phyloP scores from a whole-genome alignment of 2,888 invertebrate genomes.

The Oeneis ivallda region DNA sequence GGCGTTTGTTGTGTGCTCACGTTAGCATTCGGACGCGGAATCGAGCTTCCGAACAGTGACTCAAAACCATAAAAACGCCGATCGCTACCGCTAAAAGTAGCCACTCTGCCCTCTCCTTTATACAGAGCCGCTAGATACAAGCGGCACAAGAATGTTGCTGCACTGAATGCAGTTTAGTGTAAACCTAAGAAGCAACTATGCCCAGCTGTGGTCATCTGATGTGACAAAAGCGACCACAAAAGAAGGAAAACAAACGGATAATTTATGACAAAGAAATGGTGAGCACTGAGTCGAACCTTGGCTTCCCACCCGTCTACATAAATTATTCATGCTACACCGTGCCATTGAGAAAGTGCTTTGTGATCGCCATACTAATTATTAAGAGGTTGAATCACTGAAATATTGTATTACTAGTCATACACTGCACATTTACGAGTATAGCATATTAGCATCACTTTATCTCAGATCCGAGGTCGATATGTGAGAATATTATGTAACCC shows the following conservation, averaged over 20 bases:
- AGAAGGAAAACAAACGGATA: constrained; percentile 55
- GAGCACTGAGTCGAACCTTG: constrained; percentile 50
- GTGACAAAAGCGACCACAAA: constrained; percentile 16
- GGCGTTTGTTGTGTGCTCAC: no score
- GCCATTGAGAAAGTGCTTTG: constrained; percentile 80
- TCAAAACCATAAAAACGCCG: no score
- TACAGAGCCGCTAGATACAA: neutral
- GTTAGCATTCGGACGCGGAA: no score
- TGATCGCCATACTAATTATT: constrained; percentile 75
- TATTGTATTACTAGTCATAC: constrained; percentile 51
- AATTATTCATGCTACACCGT: constrained; percentile 77
- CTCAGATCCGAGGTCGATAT: constrained; percentile 20
- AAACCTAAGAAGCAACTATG: neutral
- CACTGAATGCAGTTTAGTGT: neutral
- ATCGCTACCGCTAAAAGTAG: no score
- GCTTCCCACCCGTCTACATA: constrained; percentile 57
- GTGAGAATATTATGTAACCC: neutral
- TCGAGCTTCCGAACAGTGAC: no score
- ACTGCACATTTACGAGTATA: constrained; percentile 10
- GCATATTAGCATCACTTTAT: constrained; percentile 25
- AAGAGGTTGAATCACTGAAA: constrained; percentile 62
- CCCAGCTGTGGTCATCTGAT: neutral
- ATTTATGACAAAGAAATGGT: constrained; percentile 69
- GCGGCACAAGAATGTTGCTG: neutral
- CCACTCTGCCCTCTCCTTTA: no score